These are phyloP conservation scores for Drosophila asahinai DNA, from an alignment of 1,140 invertebrate species.

Conservation along the genomic window DNA sequence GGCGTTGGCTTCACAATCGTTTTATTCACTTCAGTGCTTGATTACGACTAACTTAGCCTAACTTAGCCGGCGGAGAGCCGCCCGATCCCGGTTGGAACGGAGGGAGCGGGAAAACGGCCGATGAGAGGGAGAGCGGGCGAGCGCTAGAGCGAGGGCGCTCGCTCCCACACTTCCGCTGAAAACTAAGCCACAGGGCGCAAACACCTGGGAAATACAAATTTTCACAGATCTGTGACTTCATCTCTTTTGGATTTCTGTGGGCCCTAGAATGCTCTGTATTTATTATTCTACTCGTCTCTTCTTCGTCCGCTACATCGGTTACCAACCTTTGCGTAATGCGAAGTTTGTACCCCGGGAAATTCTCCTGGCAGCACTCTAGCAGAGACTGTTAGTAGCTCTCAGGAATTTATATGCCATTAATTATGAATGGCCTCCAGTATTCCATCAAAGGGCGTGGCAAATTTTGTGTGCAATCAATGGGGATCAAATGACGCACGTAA, in stretches of 20 bases:
- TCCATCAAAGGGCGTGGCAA: not conserved
- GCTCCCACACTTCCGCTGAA: no score
- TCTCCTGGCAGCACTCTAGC: not conserved
- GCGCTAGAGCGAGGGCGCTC: no score
- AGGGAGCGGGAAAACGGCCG: no score
- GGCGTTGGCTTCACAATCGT: no score
- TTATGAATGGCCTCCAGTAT: not conserved
- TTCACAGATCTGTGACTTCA: slow-evolving; percentile 2
- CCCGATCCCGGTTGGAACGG: no score
- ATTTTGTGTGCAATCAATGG: not conserved
- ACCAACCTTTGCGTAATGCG: not conserved
- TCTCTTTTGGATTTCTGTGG: slow-evolving; percentile 10
- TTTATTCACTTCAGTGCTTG: no score
- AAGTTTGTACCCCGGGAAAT: not conserved
- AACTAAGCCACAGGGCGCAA: no score
- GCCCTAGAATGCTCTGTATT: slow-evolving; percentile 24
- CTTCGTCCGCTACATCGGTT: no score
- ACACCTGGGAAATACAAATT: not conserved
- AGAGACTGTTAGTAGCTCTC: not conserved
- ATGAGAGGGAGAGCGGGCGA: no score
- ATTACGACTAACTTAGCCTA: no score
- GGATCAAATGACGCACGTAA: no score
- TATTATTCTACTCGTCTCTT: slow-evolving; percentile 4
- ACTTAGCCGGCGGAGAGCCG: no score
- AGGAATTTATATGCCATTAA: not conserved